Evolutionary conservation across 2,888 invertebrate species (phyloP), one percentile per base, ranked within the genome.

Genomic region (Drosophila vallismaia): DNA sequence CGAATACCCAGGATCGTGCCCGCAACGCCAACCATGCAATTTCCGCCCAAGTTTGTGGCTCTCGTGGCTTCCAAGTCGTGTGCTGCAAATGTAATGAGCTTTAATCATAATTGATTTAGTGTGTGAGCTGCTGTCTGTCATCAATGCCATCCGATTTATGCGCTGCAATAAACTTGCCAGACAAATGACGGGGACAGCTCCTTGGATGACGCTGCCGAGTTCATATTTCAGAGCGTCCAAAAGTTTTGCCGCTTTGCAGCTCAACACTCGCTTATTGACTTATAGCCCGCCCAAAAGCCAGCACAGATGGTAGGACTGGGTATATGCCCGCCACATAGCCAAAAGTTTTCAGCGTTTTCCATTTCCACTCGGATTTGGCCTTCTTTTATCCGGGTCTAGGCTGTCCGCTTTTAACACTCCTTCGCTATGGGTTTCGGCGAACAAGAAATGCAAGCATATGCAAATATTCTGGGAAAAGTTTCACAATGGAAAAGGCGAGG

Each of bases 21-120:
- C 33, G 53, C 28, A 48, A 7, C 31, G 36, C 19, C 36, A 44
- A 52, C 59, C 66, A 45, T 51, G 75, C 64, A 80, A 79, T 84
- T 83, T 85, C 83, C 85, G 74, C 67, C 69, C 71, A 73, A 82
- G 79, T 77, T 81, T 84, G 82, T 67, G 79, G 75, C 67, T 38
- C 36, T 52, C 55, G 58, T 60, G 62, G 38, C 59, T 68, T 60
- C 71, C 72, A 74, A 70, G 71, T 81, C 69, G 73, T 80, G 76
- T 73, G 74, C 56, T 76, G 77, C 71, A 78, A 75, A 58, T 73
- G 71, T 79, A 82, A 87, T 86, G 77, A 86, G 86, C 86, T 83
- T 86, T 86, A 84, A 84, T 83, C 80, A 86, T 83, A 84, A 86
- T 86, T 86, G 83, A 84, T 84, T 84, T 86, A 86, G 71, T 71